Conservation (phyloP, 2,797 vertebrate genomes). For the Pseudocheirus occidentalis region DNA sequence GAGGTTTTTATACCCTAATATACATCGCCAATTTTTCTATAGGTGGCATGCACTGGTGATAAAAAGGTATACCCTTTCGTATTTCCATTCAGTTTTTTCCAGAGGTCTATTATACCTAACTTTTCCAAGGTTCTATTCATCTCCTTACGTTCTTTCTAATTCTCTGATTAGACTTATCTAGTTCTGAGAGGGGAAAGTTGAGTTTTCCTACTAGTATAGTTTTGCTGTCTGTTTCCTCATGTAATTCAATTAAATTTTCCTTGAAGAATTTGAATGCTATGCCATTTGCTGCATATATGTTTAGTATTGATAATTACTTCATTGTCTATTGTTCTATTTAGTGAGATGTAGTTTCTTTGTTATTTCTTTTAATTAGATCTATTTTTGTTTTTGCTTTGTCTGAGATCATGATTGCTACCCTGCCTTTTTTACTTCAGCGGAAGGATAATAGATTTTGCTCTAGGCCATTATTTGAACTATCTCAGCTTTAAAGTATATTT, state of each 20-base stretch:
- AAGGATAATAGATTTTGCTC: too few relatives aligned
- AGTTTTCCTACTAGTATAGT: not conserved
- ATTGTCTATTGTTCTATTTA: not conserved
- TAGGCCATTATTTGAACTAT: too few relatives aligned
- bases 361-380: too few relatives aligned
- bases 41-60: not conserved
- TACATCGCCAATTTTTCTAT: not conserved
- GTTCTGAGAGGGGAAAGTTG: not conserved
- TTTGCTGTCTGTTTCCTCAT: not conserved
- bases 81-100: not conserved
- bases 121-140: not conserved
- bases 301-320: not conserved
- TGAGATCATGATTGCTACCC: too few relatives aligned
- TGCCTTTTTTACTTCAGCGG: too few relatives aligned
- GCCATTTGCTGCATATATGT: not conserved
- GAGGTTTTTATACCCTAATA: not conserved
- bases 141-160: not conserved
- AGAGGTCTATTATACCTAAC: not conserved
- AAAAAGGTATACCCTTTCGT: not conserved
- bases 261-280: not conserved
- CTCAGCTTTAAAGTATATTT: too few relatives aligned
- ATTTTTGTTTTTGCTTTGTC: too few relatives aligned
- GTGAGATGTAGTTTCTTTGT: too few relatives aligned
- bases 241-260: not conserved
- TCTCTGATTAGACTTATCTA: not conserved